Evolutionary conservation across 1,140 invertebrate species (phyloP), one percentile per base, ranked within the genome.

Genomic region (Drosophila repleta): DNA sequence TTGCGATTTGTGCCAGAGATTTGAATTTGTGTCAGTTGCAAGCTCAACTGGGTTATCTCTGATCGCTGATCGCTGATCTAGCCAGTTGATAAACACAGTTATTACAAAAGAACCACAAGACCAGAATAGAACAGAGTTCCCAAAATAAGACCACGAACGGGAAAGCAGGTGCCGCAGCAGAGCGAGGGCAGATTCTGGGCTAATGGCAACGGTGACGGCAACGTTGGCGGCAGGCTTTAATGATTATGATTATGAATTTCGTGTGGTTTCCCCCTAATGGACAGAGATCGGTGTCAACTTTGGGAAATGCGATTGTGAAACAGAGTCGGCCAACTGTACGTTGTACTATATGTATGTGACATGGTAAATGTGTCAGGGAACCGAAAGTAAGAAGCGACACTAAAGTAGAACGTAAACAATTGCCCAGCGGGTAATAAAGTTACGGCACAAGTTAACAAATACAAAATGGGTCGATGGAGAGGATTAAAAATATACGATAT

Each of bases 181-280:
- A 20, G 32, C 29, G 39, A 35, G 45, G 43, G 49, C 51, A 48
- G 43, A 74, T 82, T 77, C 80, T 85, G 82, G 82, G 80, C 81
- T 85, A 85, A 84, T 87, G 80, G 67, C 80, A 80, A 80, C 72
- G 64, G 80, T 73, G 4, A 17, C 39, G 15, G 39, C 39, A 7
- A 15, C 37, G n/a, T 6, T n/a, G n/a, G 37, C 37, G 39, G n/a
- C 39, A n/a, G 15, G 39, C 39, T 74, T 80, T 76, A 80, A 85
- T 84, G 81, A 85, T 81, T 76, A 74, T 81, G 75, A 81, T 85
- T 85, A 70, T 81, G 67, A 73, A 79, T 84, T 84, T 74, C 69
- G 69, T 73, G 80, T 64, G 72, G 67, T 60, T 68, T 79, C 7
- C 20, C 66, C 76, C 56, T 35, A 67, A 61, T 55, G 76, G 61